phyloP scores from a whole-genome alignment of 1,140 invertebrate genomes.

The Drosophila pseudoobscura region DNA sequence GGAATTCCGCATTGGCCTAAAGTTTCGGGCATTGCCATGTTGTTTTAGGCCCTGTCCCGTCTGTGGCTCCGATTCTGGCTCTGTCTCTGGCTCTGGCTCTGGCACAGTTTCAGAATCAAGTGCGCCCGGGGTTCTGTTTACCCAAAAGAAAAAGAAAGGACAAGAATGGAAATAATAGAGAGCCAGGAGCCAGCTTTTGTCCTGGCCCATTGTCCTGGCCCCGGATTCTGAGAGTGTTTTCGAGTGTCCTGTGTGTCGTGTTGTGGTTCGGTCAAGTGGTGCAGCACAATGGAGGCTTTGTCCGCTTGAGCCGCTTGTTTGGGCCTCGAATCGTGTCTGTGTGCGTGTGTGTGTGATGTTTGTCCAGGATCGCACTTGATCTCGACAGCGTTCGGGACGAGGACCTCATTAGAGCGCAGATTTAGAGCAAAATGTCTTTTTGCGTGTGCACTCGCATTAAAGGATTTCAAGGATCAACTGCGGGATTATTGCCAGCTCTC shows the following conservation, averaged over 20 bases:
- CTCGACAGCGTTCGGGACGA: no score
- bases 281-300: neutral
- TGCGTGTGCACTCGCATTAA: conserved; percentile 57
- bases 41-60: conserved; percentile 41
- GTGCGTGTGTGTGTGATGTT: neutral
- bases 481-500: conserved; percentile 11
- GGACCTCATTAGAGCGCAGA: conserved; percentile 52
- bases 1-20: conserved; percentile 13
- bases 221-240: no score
- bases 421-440: conserved; percentile 58
- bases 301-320: conserved; percentile 7
- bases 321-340: neutral
- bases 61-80: neutral
- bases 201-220: no score
- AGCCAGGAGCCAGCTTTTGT: no score
- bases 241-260: neutral
- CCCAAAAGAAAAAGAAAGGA: neutral
- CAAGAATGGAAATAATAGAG: no score
- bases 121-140: conserved; percentile 17
- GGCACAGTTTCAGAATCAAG: conserved; percentile 60
- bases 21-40: conserved; percentile 12
- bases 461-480: conserved; percentile 64
- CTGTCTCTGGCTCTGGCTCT: neutral
- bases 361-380: no score
- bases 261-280: no score